Percentiles rank a stretch among this genome's conserved stretches.
Conservation (phyloP, 2,113 vertebrate species). For the Cepphus grylle region DNA sequence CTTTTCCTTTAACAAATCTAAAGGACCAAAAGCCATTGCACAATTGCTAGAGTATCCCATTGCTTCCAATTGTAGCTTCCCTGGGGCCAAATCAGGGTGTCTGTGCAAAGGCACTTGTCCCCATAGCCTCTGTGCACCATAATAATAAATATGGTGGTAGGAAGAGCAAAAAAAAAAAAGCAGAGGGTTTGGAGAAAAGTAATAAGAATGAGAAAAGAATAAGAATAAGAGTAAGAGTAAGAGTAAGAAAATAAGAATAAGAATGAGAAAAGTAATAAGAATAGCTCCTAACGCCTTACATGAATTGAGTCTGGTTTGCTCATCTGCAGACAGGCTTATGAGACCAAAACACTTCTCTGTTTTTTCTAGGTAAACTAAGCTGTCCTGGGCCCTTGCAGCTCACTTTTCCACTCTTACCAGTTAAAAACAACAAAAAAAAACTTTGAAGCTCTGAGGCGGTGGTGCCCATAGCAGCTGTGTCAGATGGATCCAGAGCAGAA, state of each 20-base stretch:
- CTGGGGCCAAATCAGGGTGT: fast-evolving
- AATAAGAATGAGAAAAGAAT: not conserved
- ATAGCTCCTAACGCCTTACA: not conserved
- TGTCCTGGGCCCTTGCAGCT: not conserved
- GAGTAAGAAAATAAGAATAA: too few relatives aligned
- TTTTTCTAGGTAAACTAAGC: not conserved
- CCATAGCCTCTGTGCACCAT: not conserved
- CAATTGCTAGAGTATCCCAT: not conserved
- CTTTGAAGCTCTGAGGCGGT: not conserved
- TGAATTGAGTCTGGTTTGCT: not conserved
- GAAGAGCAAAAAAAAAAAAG: not conserved
- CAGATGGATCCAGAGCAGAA: not conserved
- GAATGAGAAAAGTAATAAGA: not conserved
- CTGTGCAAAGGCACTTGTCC: not conserved
- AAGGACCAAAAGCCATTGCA: not conserved
- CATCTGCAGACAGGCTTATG: not conserved
- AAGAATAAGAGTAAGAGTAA: too few relatives aligned
- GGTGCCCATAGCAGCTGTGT: not conserved
- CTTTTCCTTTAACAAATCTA: not conserved
- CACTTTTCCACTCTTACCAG: not conserved
- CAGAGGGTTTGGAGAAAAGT: not conserved
- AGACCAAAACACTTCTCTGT: not conserved
- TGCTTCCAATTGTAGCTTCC: not conserved
- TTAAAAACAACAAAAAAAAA: not conserved
- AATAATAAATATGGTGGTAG: not conserved